A percentile compares a stretch with the other conserved stretches of the same genome.
These are phyloP conservation scores for Ceratina australensis DNA, from an alignment of 1,140 invertebrate genomes.

Conservation along the genomic window DNA sequence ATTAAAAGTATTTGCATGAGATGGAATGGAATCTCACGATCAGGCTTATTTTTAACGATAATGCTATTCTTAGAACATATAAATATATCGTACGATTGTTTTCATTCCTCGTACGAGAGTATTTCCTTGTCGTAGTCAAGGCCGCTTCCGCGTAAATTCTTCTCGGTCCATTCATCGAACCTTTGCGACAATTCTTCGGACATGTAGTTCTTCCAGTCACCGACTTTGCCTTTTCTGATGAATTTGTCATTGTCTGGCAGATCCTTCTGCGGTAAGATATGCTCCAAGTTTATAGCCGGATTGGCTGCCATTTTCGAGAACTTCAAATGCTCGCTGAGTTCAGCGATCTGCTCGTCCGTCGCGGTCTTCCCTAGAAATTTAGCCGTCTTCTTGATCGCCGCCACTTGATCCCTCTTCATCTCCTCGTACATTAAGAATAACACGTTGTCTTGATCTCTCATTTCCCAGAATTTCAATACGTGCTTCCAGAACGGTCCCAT, in stretches of 20 bases:
- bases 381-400: conserved; percentile 84
- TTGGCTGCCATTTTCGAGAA: conserved; percentile 92
- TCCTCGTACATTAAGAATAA: conserved; percentile 93
- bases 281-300: conserved; percentile 86
- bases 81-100: not conserved
- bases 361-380: conserved; percentile 86
- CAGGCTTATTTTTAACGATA: not conserved
- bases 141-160: conserved; percentile 83
- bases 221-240: conserved; percentile 90
- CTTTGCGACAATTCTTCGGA: conserved; percentile 83
- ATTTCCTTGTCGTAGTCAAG: conserved; percentile 80
- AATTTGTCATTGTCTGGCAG: conserved; percentile 82
- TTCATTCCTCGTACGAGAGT: conserved; percentile 18
- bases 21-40: not conserved
- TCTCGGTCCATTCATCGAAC: conserved; percentile 88
- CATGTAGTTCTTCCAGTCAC: conserved; percentile 92
- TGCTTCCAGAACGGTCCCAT: conserved; percentile 87
- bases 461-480: conserved; percentile 85
- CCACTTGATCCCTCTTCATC: conserved; percentile 86
- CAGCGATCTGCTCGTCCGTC: conserved; percentile 83
- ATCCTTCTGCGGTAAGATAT: conserved; percentile 81
- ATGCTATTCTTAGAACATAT: not conserved
- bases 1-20: not conserved
- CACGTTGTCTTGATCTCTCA: conserved; percentile 87
- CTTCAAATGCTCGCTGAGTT: conserved; percentile 87